Percentiles rank a stretch among this genome's conserved stretches.
Conservation (phyloP, 2,888 invertebrate genomes). For the Mesodorylaimus sp. region DNA sequence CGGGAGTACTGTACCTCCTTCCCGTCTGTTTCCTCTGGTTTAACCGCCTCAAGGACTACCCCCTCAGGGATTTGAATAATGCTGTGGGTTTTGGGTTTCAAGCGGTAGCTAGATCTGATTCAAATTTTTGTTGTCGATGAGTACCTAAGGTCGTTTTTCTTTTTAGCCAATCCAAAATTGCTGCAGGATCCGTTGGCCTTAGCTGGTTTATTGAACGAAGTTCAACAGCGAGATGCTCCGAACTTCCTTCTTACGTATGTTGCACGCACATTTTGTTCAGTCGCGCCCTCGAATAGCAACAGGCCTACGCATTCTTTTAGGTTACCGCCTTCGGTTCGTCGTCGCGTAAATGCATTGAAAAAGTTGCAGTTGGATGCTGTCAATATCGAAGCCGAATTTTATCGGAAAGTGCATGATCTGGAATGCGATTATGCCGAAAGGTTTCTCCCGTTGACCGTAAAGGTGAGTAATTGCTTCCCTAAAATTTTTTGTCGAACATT, state of each 20-base stretch:
- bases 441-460: slow-evolving; percentile 58
- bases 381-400: slow-evolving; percentile 74
- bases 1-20: too few relatives aligned
- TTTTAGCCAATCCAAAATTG: neutral
- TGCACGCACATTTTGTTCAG: neutral
- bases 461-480: slow-evolving; percentile 39
- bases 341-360: slow-evolving; percentile 22
- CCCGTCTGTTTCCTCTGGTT: too few relatives aligned
- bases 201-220: neutral
- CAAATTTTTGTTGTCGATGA: neutral
- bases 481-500: neutral
- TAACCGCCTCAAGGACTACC: too few relatives aligned
- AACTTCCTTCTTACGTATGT: neutral
- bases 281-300: too few relatives aligned
- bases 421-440: slow-evolving; percentile 71
- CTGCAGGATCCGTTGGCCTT: neutral
- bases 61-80: too few relatives aligned
- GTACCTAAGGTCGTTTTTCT: neutral
- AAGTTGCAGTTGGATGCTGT: slow-evolving; percentile 35
- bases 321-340: slow-evolving; percentile 11
- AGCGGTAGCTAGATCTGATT: too few relatives aligned
- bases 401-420: slow-evolving; percentile 72
- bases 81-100: too few relatives aligned
- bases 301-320: slow-evolving; percentile 5
- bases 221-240: neutral